Evolutionary conservation across 1,140 invertebrate species (phyloP).

Genomic region (Leguminivora glycinivorella): DNA sequence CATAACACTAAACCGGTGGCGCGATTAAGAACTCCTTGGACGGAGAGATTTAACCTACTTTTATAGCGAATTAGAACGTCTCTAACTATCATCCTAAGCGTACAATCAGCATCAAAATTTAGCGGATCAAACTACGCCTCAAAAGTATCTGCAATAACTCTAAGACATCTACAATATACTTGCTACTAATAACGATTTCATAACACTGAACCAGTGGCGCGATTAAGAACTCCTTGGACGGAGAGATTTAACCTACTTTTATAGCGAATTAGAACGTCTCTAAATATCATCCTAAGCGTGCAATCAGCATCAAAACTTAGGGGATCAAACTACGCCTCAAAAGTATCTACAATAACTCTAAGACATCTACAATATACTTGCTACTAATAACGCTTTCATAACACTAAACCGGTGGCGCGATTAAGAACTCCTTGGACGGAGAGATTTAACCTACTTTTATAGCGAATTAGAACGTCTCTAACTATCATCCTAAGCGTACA

Average conservation of each 20-base stretch:
- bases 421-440: not conserved
- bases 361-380: too few species aligned
- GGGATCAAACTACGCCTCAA: too few species aligned
- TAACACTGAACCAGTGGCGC: conserved; percentile 9
- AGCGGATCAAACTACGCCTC: too few species aligned
- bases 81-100: not conserved
- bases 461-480: not conserved
- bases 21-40: conserved; percentile 6
- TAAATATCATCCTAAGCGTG: too few species aligned
- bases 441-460: not conserved
- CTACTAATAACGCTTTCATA: conserved; percentile 23
- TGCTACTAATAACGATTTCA: conserved; percentile 19
- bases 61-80: not conserved
- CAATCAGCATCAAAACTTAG: too few species aligned
- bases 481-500: too few species aligned
- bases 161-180: too few species aligned
- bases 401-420: conserved; percentile 7
- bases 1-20: conserved; percentile 14
- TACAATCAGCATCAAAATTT: too few species aligned
- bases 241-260: not conserved
- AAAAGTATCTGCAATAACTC: too few species aligned
- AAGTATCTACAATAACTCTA: too few species aligned
- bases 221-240: conserved; percentile 2
- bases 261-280: not conserved
- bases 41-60: not conserved